A percentile compares a stretch with the other conserved stretches of the same genome.
phyloP scores from a whole-genome alignment of 2,113 vertebrate genomes.

The Spilogale gracilis region DNA sequence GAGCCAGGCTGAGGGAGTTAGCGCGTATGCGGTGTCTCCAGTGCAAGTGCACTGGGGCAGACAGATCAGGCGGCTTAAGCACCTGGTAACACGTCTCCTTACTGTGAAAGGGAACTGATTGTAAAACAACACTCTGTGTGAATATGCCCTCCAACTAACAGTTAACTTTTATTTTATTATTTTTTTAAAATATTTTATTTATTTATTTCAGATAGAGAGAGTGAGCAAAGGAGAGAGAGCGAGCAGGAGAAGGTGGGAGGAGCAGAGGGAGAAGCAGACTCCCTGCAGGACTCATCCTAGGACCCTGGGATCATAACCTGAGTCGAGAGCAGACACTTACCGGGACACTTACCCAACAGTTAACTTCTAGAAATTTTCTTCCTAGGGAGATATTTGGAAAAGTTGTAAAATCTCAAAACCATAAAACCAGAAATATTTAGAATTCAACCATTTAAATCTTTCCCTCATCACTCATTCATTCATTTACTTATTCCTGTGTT shows the following conservation, averaged over 20 bases:
- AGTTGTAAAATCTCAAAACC: neutral
- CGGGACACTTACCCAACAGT: neutral
- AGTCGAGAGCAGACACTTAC: neutral
- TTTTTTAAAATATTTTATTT: neutral
- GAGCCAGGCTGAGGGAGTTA: neutral
- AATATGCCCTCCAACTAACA: neutral
- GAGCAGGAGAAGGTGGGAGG: neutral
- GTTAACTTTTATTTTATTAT: neutral
- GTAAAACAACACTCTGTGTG: neutral
- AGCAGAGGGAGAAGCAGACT: neutral
- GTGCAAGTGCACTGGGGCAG: fast-evolving
- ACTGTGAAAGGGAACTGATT: neutral
- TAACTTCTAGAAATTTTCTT: neutral
- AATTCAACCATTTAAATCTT: neutral
- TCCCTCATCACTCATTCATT: neutral
- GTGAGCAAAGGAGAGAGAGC: too few species aligned
- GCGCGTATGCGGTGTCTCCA: neutral
- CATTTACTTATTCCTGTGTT: too few species aligned
- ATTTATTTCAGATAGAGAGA: neutral
- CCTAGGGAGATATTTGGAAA: neutral
- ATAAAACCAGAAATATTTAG: neutral
- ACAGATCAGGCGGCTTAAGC: fast-evolving
- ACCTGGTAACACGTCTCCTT: neutral
- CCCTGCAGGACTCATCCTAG: neutral
- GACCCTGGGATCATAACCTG: neutral